Percentiles rank a stretch among this genome's conserved stretches.
Evolutionary conservation across 2,797 vertebrate genomes (phyloP).

Genomic region (Danio tinwini): DNA sequence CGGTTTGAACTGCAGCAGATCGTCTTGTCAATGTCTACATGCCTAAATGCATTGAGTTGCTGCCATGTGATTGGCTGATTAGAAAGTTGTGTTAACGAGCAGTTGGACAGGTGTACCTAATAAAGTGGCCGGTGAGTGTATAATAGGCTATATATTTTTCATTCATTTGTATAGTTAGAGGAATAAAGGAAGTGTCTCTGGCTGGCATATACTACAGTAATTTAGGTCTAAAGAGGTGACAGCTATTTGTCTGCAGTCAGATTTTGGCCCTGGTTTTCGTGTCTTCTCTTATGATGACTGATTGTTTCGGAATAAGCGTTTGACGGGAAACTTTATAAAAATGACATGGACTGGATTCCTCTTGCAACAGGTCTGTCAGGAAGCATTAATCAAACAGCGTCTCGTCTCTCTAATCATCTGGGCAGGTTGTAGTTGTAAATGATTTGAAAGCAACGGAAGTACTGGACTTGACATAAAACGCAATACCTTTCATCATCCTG

Average conservation of each 20-base stretch:
- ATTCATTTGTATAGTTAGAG: neutral
- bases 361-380: conserved; percentile 18
- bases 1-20: too few relatives aligned
- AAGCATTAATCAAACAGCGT: conserved; percentile 39
- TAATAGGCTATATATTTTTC: too few relatives aligned
- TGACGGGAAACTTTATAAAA: conserved; percentile 42
- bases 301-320: conserved; percentile 23
- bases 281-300: conserved; percentile 1
- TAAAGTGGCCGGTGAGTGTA: too few relatives aligned
- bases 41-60: too few relatives aligned
- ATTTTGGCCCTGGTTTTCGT: neutral
- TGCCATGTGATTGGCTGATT: too few relatives aligned
- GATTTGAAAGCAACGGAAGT: conserved; percentile 9
- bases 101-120: too few relatives aligned
- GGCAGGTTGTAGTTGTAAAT: neutral
- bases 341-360: neutral
- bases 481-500: conserved; percentile 26
- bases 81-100: too few relatives aligned
- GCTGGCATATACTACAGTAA: neutral
- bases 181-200: neutral
- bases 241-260: neutral
- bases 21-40: too few relatives aligned
- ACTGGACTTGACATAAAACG: conserved; percentile 6
- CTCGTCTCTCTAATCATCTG: conserved; percentile 22
- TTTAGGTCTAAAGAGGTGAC: conserved; percentile 16